Evolutionary conservation across 2,888 invertebrate species (phyloP).

Genomic region (Thalpophila matura): DNA sequence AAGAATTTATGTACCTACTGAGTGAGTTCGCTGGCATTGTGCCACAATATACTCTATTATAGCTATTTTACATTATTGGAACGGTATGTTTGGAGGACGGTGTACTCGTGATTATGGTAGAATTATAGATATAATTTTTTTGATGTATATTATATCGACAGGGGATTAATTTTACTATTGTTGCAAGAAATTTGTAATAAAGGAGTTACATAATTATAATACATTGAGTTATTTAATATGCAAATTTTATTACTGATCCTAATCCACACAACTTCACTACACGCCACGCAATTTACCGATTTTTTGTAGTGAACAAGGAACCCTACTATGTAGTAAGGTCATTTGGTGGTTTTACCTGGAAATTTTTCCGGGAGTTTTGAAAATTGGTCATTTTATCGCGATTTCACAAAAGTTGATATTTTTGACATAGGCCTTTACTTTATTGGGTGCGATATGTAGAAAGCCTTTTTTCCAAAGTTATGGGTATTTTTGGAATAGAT

Average conservation of each 20-base stretch:
- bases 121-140: conserved; percentile 71
- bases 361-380: no score
- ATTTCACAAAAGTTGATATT: no score
- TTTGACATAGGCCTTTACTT: no score
- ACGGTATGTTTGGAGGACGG: conserved; percentile 64
- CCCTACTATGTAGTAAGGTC: no score
- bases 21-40: conserved; percentile 64
- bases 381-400: no score
- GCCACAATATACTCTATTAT: conserved; percentile 61
- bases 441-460: no score
- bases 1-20: conserved; percentile 37
- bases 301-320: no score
- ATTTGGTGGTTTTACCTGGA: no score
- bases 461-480: no score
- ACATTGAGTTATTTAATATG: conserved; percentile 69
- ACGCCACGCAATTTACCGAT: no score
- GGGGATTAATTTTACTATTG: conserved; percentile 74
- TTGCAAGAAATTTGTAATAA: conserved; percentile 74
- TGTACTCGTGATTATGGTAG: conserved; percentile 71
- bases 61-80: conserved; percentile 63
- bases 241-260: conserved; percentile 45
- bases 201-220: conserved; percentile 75
- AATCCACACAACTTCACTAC: neutral
- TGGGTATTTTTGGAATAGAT: no score
- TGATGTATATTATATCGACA: conserved; percentile 74